Conservation (phyloP, 2,113 vertebrate genomes). For the Dasyornis broadbenti region DNA sequence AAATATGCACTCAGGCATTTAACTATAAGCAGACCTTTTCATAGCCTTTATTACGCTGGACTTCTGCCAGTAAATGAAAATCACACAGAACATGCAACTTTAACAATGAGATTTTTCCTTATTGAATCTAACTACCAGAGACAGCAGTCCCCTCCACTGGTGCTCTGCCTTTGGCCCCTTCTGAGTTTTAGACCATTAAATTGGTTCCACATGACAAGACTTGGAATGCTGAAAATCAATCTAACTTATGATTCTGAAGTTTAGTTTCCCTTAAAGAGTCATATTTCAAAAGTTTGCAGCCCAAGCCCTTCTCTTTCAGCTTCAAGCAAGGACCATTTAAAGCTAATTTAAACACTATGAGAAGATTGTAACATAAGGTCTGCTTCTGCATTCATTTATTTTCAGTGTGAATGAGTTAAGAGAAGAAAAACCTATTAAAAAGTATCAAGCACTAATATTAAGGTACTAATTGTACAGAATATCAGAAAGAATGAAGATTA, state of each 20-base stretch:
- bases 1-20: background rate
- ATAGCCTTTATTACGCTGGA: background rate
- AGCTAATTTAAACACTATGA: background rate
- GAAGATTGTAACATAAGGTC: background rate
- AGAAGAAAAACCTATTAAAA: background rate
- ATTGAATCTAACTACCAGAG: background rate
- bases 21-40: background rate
- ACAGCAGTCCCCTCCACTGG: background rate
- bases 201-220: slow-evolving; percentile 21
- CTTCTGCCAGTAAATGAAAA: background rate
- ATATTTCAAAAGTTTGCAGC: background rate
- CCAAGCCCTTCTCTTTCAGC: background rate
- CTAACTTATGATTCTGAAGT: background rate
- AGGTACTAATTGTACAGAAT: background rate
- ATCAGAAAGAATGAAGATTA: background rate
- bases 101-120: background rate
- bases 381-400: background rate
- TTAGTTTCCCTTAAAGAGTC: background rate
- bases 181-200: slow-evolving; percentile 2
- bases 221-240: background rate
- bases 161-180: background rate
- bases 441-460: background rate
- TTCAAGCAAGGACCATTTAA: background rate
- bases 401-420: background rate
- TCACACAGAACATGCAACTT: background rate